Conservation (phyloP, 2,113 vertebrate species). For the Dasypus novemcinctus region DNA sequence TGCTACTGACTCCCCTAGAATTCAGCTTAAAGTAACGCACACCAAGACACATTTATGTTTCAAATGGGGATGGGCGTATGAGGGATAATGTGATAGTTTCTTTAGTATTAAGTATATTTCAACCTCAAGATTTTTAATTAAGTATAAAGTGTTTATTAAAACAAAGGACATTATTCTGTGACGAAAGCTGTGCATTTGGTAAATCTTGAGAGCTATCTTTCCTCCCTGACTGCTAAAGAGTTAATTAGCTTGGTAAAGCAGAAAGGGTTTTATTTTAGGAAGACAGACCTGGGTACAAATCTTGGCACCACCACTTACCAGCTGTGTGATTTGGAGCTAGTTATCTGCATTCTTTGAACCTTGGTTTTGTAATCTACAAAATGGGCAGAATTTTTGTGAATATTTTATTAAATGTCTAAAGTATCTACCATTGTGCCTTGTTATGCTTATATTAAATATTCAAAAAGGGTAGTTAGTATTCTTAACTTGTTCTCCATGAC, state of each 20-base stretch:
- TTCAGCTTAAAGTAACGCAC: background rate
- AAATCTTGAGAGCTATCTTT: background rate
- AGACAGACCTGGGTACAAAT: background rate
- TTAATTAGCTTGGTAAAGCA: background rate
- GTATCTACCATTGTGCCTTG: background rate
- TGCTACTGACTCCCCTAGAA: background rate
- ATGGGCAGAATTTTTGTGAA: background rate
- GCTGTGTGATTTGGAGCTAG: background rate
- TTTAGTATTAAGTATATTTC: background rate
- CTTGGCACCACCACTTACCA: background rate
- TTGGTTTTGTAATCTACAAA: background rate
- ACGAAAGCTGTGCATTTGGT: background rate
- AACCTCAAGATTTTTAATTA: constrained; percentile 18
- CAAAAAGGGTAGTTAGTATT: background rate
- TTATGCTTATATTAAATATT: background rate
- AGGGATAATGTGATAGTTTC: background rate
- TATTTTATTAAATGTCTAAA: constrained; percentile 21
- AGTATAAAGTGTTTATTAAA: background rate
- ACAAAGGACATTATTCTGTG: background rate
- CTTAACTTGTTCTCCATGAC: background rate
- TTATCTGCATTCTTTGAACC: background rate
- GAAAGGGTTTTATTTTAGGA: background rate
- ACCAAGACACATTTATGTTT: background rate
- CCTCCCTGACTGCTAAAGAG: background rate
- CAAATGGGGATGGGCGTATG: background rate